Base-by-base conservation (phyloP, 2,797 vertebrate genomes). In the Leuciscus waleckii region DNA sequence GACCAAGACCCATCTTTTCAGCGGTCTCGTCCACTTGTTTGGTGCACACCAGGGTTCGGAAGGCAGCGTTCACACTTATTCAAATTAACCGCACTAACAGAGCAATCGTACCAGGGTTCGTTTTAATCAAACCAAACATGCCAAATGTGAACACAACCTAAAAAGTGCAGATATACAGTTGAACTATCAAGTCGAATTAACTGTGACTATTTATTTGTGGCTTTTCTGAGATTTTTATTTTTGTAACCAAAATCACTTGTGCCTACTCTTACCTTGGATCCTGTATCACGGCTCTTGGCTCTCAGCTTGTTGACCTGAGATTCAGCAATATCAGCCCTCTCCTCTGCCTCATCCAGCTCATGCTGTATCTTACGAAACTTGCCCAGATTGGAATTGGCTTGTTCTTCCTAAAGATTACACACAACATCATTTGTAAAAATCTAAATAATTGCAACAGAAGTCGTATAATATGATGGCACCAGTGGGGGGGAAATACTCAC, bases 341-440 rank as follows among this genome's bases (percentile, higher is more conserved):
- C 95, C 86, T 96, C 95, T 0, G 95, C 95, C 85, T 96, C 95
- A 9, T 96, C 95, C 90, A 96, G 90, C 89, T 97, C 96, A 0
- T 97, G 96, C 91, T 97, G 96, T 2, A 96, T 88, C 89, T 97
- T 97, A 69, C 96, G 95, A 93, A 96, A 96, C 92, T 97, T 97
- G 73, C 93, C 92, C 87, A 97, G 90, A 87, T 97, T 96, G 87
- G 94, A 82, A 89, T 97, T 97, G 91, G 96, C 95, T 88, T 97
- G 96, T 61, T 97, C 96, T 88, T 97, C 97, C 95, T 96, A 35
- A 32, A 39, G 54, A 78, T 82, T 23, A 54, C 35, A 35, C 67
- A 23, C 19, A 41, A n/a, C 5, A n/a, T 8, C n/a, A 37, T 80
- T 69, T 80, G 21, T 51, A 21, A 70, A n/a, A 73, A 46, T 49